A percentile compares a stretch with the other conserved stretches of the same genome.
phyloP scores from a whole-genome alignment of 1,140 invertebrate species.

The Harpegnathos saltator region DNA sequence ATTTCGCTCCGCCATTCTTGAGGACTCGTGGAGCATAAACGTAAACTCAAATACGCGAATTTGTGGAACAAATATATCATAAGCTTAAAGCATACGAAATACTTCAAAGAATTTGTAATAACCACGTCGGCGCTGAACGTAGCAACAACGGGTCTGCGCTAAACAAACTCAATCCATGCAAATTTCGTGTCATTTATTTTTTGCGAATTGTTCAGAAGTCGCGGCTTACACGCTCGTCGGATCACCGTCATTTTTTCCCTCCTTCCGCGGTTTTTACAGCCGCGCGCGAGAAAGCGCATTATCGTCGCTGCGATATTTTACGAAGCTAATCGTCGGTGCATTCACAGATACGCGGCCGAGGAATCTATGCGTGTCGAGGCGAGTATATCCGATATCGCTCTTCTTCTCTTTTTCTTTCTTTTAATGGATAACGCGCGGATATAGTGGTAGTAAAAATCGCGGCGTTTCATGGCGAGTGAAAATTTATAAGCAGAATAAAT shows the following conservation, averaged over 20 bases:
- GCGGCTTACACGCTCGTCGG: constrained; percentile 26
- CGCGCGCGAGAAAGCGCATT: constrained; percentile 17
- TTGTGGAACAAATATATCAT: constrained; percentile 19
- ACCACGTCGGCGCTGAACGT: background rate
- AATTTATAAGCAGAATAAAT: too few relatives aligned
- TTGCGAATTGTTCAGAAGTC: constrained; percentile 49
- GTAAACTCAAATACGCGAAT: constrained; percentile 13
- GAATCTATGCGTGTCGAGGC: constrained; percentile 29
- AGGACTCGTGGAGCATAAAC: background rate
- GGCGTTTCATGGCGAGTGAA: background rate
- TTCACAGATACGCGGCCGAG: background rate
- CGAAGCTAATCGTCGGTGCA: constrained; percentile 53
- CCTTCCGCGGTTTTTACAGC: background rate
- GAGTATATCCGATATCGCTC: background rate
- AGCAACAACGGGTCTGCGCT: background rate
- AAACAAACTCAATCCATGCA: constrained; percentile 41
- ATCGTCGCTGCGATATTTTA: constrained; percentile 43
- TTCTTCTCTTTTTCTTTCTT: background rate
- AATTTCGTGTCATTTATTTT: constrained; percentile 50
- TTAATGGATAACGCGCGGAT: background rate
- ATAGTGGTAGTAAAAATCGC: background rate
- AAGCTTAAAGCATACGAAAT: constrained; percentile 12
- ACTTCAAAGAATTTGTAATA: constrained; percentile 28
- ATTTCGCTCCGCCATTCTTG: background rate
- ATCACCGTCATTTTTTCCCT: constrained; percentile 31